Evolutionary conservation across 92 coral and sea anemone species (phyloP).

Genomic region (Bergia puertoricense): DNA sequence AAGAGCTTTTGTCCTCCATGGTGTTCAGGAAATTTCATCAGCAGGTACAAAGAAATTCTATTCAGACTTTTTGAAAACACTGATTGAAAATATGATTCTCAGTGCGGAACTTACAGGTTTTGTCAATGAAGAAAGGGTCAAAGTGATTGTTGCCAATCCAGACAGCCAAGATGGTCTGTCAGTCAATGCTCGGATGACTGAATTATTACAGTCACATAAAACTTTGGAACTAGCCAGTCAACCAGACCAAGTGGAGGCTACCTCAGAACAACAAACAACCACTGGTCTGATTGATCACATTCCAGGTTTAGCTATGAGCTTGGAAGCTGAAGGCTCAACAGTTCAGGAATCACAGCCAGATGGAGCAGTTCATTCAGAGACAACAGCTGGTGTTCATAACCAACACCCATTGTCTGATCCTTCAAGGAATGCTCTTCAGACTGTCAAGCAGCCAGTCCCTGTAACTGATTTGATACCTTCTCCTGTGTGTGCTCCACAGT

Average conservation of each 20-base stretch:
- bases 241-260: neutral
- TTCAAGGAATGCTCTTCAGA: neutral
- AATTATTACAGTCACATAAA: neutral
- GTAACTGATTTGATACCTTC: neutral
- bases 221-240: neutral
- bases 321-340: neutral
- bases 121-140: constrained; percentile 5
- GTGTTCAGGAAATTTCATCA: neutral
- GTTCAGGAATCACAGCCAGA: too few species aligned
- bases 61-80: neutral
- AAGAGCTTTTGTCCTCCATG: constrained; percentile 24
- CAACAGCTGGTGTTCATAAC: neutral
- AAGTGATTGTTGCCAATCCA: constrained; percentile 25
- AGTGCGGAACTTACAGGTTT: constrained; percentile 23
- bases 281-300: neutral
- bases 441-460: neutral
- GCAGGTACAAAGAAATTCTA: neutral
- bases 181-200: neutral
- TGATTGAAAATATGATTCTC: constrained; percentile 28
- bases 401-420: neutral
- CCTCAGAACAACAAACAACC: neutral
- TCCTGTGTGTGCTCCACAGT: neutral
- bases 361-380: neutral
- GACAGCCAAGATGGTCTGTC: neutral
- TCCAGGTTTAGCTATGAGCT: neutral